Base-by-base conservation (phyloP, 2,888 invertebrate genomes). In the Pediacus dermestoides region DNA sequence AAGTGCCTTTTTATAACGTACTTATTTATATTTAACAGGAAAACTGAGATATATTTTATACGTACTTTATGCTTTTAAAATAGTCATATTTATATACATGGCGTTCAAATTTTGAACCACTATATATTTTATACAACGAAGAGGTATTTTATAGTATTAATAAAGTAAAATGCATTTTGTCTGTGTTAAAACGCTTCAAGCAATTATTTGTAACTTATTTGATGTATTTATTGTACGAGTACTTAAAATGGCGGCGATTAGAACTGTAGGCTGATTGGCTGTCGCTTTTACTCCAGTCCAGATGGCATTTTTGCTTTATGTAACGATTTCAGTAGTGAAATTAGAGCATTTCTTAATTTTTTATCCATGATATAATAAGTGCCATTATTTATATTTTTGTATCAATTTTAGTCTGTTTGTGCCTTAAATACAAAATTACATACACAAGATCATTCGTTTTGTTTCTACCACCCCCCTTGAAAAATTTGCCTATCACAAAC, bases 371-470 rank as follows among this genome's bases (percentile, higher is more conserved):
- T n/a, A n/a, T n/a, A n/a, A n/a, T n/a, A n/a, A 47, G 44, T 47
- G 47, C 47, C 47, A 47, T 44, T 47, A 34, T 42, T 40, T 43
- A 46, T 43, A 43, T 38, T 28, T 36, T 23, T 37, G 34, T 39
- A 38, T 26, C 30, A n/a, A n/a, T n/a, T n/a, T n/a, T n/a, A n/a
- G n/a, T n/a, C n/a, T n/a, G n/a, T n/a, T n/a, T n/a, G n/a, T n/a
- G n/a, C n/a, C n/a, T n/a, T n/a, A n/a, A n/a, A n/a, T n/a, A n/a
- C n/a, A n/a, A n/a, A n/a, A n/a, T n/a, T n/a, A n/a, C n/a, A n/a
- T n/a, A n/a, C n/a, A n/a, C n/a, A n/a, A n/a, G n/a, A n/a, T n/a
- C n/a, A n/a, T n/a, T n/a, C n/a, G n/a, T n/a, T n/a, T n/a, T n/a
- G n/a, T n/a, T n/a, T n/a, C n/a, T n/a, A n/a, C n/a, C n/a, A n/a